Evolutionary conservation across 2,888 invertebrate genomes (phyloP).

Genomic region (Drosophila aldrichi): DNA sequence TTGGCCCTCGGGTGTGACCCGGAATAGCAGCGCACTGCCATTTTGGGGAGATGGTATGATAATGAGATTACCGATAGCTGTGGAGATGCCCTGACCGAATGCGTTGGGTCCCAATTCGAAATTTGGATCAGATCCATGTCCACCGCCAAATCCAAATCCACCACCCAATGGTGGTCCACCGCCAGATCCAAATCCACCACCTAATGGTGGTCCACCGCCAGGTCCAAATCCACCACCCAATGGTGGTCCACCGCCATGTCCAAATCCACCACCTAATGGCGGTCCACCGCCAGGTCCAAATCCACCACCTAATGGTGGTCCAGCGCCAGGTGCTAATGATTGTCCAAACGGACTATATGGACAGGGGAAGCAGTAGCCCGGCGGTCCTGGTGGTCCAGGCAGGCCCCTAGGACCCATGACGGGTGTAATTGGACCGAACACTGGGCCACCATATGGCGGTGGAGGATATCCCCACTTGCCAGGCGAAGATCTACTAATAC

Average conservation of each 20-base stretch:
- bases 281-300: neutral
- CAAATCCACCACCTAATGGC: neutral
- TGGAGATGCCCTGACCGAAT: slow-evolving; percentile 25
- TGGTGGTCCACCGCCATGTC: slow-evolving; percentile 17
- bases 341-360: slow-evolving; percentile 39
- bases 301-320: slow-evolving; percentile 4
- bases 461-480: slow-evolving; percentile 54
- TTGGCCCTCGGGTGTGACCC: slow-evolving; percentile 66
- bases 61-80: slow-evolving; percentile 64
- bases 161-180: slow-evolving; percentile 9
- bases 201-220: neutral
- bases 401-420: slow-evolving; percentile 61
- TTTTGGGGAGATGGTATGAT: slow-evolving; percentile 50
- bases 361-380: slow-evolving; percentile 71
- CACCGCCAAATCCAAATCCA: slow-evolving; percentile 26
- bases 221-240: slow-evolving; percentile 8
- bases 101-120: neutral
- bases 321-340: neutral
- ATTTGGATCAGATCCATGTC: slow-evolving; percentile 6
- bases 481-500: neutral
- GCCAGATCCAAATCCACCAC: slow-evolving; percentile 12
- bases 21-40: slow-evolving; percentile 58
- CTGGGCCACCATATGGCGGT: slow-evolving; percentile 40
- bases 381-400: slow-evolving; percentile 70
- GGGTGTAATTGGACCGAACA: slow-evolving; percentile 17